Evolutionary conservation across 2,113 vertebrate species (phyloP), one percentile per base, ranked within the genome.

Genomic region (Zosterops hypoxanthus): DNA sequence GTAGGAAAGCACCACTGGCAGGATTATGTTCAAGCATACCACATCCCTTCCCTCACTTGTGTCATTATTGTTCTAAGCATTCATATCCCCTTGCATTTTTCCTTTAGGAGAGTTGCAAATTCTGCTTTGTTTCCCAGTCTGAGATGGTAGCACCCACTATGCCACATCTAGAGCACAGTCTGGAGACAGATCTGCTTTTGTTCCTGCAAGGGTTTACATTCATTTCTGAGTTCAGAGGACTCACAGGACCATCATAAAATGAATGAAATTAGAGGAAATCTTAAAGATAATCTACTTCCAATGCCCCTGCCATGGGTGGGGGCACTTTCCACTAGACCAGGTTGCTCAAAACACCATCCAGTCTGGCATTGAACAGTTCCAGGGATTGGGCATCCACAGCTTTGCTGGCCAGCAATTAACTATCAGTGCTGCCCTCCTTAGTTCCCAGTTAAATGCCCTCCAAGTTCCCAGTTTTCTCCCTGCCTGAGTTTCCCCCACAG

Each of bases 251-350:
- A 56, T 9, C 31, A 70, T 33, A 33, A 69, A 69, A 68, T 56
- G 4, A 42, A 53, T 15, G 31, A 3, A 46, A 42, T 42, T 63
- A 34, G 22, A 34, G 15, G 31, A 22, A 11, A 63, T 31, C 14
- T 63, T 56, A 63, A 42, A 56, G 34, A 49, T 55, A 8, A 8
- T 56, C 34, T 49, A 49, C 29, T 63, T 49, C 22, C 26, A 83
- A 23, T 0, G 5, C 12, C 8, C 3, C n/a, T 46, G 9, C 24
- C 17, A 6, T 26, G n/a, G 8, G 9, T 41, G 26, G 19, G 15
- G 42, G 28, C n/a, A 56, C 5, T 34, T 76, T 76, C 8, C 6
- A 26, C 14, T 31, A 34, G 56, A 56, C 21, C 25, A 56, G 14
- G 18, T 13, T 34, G 55, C 14, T 70, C 53, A 53, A 82, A 68